Evolutionary conservation across 2,888 invertebrate species (phyloP).

Genomic region (Drosophila anomalata): DNA sequence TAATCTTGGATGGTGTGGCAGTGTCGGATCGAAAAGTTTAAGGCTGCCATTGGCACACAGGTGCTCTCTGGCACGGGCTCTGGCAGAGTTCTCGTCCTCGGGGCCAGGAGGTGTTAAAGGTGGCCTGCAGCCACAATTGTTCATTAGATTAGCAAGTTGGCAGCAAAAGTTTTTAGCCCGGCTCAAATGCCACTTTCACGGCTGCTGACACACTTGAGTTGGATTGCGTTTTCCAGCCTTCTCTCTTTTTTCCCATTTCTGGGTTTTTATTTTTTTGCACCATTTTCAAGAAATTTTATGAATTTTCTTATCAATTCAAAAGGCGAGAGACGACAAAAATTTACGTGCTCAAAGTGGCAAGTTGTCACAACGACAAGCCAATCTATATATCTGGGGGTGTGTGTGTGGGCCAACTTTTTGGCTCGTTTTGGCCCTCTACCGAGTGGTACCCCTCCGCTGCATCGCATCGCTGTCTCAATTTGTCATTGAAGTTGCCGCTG

Average conservation of each 20-base stretch:
- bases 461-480: conserved; percentile 61
- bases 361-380: conserved; percentile 64
- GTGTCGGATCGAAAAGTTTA: conserved; percentile 60
- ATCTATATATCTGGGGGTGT: conserved; percentile 34
- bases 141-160: conserved; percentile 78
- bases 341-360: conserved; percentile 75
- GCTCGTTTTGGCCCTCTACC: conserved; percentile 28
- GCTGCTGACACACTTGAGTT: conserved; percentile 71
- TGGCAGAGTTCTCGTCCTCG: conserved; percentile 44
- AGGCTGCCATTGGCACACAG: conserved; percentile 61
- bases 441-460: conserved; percentile 15
- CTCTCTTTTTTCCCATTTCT: background rate
- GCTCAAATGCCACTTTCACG: conserved; percentile 77
- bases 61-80: conserved; percentile 53
- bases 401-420: conserved; percentile 24
- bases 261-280: conserved; percentile 8
- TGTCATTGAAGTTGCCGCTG: conserved; percentile 75
- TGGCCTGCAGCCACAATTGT: conserved; percentile 70
- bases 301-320: conserved; percentile 79
- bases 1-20: conserved; percentile 49
- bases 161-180: conserved; percentile 62
- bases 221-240: conserved; percentile 58
- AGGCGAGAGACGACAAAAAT: conserved; percentile 68
- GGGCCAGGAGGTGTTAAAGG: conserved; percentile 58
- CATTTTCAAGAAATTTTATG: conserved; percentile 69